phyloP scores from a whole-genome alignment of 2,113 vertebrate species.

The Serranochromis macrocephalus region DNA sequence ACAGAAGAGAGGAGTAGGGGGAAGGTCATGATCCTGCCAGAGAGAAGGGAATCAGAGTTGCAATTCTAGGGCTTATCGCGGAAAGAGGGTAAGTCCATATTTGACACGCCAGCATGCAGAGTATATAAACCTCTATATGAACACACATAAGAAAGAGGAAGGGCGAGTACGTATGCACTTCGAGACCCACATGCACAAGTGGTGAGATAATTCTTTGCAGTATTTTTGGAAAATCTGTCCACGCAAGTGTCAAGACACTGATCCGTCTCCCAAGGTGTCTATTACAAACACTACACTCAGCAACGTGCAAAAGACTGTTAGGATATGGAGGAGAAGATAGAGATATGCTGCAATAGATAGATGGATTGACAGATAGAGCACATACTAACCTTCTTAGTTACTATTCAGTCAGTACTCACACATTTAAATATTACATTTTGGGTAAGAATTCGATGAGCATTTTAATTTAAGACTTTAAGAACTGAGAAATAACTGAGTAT shows the following conservation, averaged over 20 bases:
- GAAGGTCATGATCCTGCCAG: constrained; percentile 55
- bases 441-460: background rate
- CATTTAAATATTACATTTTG: background rate
- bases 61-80: constrained; percentile 61
- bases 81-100: constrained; percentile 68
- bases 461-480: background rate
- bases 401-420: background rate
- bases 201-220: constrained; percentile 39
- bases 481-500: background rate
- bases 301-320: background rate
- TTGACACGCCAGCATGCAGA: constrained; percentile 49
- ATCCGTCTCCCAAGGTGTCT: constrained; percentile 45
- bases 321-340: background rate
- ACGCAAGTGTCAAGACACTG: constrained; percentile 38
- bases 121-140: constrained; percentile 40
- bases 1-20: background rate
- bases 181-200: background rate
- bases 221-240: constrained; percentile 64
- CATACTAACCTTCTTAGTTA: background rate
- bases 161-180: background rate
- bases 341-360: background rate
- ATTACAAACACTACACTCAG: constrained; percentile 26
- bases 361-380: background rate
- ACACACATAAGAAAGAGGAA: background rate
- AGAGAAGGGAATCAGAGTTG: constrained; percentile 58